Evolutionary conservation across 2,888 invertebrate species (phyloP), one percentile per base, ranked within the genome.

Genomic region (Lycocerus yunnanus): DNA sequence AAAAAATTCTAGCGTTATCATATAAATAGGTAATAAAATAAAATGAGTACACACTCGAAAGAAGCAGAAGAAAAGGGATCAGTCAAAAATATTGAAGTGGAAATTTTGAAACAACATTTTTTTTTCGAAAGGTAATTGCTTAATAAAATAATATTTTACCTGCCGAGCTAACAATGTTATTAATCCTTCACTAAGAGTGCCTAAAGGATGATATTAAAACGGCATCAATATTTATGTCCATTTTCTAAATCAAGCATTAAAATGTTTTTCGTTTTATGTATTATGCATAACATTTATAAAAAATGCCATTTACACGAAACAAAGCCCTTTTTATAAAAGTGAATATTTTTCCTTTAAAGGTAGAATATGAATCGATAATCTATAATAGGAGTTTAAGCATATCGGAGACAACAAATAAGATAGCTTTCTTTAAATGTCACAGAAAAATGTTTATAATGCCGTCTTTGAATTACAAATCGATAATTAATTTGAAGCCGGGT

Each of bases 201-300:
- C n/a, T n/a, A n/a, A 43, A n/a, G 43, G 43, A 43, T n/a, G 27
- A 13, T 13, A 27, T 27, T 27, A 27, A 27, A 27, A 27, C 27
- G 3, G 43, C n/a, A n/a, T 43, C n/a, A 43, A 43, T 43, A 43
- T 43, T 43, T 43, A 43, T 43, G n/a, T 8, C n/a, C 0, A n/a
- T 43, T 43, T 43, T 43, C 5, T 43, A 43, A 43, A 43, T 43
- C 27, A 43, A 43, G 18, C 61, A 14, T 63, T 63, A 63, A 63
- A 63, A 63, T 18, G n/a, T 63, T 18, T 63, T 16, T 18, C 61
- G 61, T 63, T 20, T n/a, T 18, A 63, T 63, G 16, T 63, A 18
- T 18, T 63, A 63, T 63, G 20, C 61, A 63, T 63, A 63, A 63
- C 61, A 63, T 63, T 63, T 63, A 63, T 18, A 20, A 20, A 63